A percentile compares a stretch with the other conserved stretches of the same genome.
phyloP scores from a whole-genome alignment of 2,888 invertebrate species.

The Amitus sp. region DNA sequence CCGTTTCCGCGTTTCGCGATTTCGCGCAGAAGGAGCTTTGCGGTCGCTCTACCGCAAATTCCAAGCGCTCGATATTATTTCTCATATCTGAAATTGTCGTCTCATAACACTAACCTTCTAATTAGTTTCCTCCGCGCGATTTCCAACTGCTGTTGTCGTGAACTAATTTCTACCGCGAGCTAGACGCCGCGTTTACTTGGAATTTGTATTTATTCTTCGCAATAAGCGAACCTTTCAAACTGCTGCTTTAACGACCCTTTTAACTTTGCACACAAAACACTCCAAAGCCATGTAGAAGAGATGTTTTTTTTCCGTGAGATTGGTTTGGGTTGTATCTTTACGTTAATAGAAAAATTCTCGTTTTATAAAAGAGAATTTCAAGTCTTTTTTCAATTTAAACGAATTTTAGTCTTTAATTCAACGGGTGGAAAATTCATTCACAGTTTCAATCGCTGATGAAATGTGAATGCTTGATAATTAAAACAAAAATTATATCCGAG shows the following conservation, averaged over 20 bases:
- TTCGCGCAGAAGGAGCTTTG: conserved; percentile 15
- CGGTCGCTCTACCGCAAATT: conserved; percentile 19
- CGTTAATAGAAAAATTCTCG: too few relatives aligned
- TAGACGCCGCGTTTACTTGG: conserved; percentile 1
- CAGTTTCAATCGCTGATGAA: too few relatives aligned
- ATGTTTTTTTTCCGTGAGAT: background rate
- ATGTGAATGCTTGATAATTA: too few relatives aligned
- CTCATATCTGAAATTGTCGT: conserved; percentile 43
- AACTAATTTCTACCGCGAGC: conserved; percentile 17
- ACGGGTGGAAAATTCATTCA: too few relatives aligned
- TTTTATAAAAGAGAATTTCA: too few relatives aligned
- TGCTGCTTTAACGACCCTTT: background rate
- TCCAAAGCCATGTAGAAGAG: background rate
- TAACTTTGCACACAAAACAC: background rate
- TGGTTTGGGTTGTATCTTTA: background rate
- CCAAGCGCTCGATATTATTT: conserved; percentile 33
- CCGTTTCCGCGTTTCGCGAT: conserved; percentile 31
- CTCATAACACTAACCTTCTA: conserved; percentile 37
- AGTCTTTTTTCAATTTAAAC: too few relatives aligned
- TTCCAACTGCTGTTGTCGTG: conserved; percentile 13
- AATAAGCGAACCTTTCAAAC: background rate
- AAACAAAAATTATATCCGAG: too few relatives aligned
- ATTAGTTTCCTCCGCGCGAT: conserved; percentile 21
- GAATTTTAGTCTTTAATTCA: too few relatives aligned
- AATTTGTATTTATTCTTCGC: background rate